Percentiles rank a stretch among this genome's conserved stretches.
Conservation (phyloP, 2,888 invertebrate species). For the Carcina quercana region DNA sequence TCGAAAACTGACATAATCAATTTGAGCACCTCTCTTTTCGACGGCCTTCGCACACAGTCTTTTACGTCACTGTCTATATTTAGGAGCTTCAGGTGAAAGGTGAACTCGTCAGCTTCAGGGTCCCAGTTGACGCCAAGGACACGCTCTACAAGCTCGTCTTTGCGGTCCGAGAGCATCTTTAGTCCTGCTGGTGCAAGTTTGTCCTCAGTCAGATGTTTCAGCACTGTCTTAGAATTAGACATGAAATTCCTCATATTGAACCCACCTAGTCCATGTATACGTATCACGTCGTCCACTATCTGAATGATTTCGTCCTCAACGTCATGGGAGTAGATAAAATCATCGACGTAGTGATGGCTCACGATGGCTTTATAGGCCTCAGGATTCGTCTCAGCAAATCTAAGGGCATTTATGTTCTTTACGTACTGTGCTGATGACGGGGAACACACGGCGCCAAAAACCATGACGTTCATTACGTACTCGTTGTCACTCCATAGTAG, state of each 20-base stretch:
- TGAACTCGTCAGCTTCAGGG: not conserved
- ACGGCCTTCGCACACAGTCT: not conserved
- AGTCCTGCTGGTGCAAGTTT: not conserved
- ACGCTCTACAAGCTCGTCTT: not conserved
- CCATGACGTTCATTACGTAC: constrained; percentile 3
- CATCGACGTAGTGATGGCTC: constrained; percentile 5
- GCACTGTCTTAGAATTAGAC: constrained; percentile 4
- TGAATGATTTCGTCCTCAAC: not conserved
- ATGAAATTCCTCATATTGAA: constrained; percentile 6
- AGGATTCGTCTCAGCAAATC: too few relatives aligned
- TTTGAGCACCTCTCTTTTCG: not conserved
- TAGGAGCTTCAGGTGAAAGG: not conserved
- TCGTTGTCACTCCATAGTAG: constrained; percentile 3
- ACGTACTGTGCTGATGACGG: constrained; percentile 6
- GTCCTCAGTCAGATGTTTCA: constrained; percentile 3
- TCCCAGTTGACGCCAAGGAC: constrained; percentile 2
- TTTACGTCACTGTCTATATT: not conserved
- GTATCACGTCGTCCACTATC: constrained; percentile 3
- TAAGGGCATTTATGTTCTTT: constrained; percentile 2
- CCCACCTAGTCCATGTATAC: not conserved
- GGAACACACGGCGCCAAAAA: constrained; percentile 4
- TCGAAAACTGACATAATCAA: not conserved
- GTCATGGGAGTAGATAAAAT: constrained; percentile 3
- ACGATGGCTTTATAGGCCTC: constrained; percentile 1
- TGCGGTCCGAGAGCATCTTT: constrained; percentile 1